These are phyloP conservation scores for Malaclemys terrapin DNA, from an alignment of 2,113 vertebrate genomes.

Conservation along the genomic window DNA sequence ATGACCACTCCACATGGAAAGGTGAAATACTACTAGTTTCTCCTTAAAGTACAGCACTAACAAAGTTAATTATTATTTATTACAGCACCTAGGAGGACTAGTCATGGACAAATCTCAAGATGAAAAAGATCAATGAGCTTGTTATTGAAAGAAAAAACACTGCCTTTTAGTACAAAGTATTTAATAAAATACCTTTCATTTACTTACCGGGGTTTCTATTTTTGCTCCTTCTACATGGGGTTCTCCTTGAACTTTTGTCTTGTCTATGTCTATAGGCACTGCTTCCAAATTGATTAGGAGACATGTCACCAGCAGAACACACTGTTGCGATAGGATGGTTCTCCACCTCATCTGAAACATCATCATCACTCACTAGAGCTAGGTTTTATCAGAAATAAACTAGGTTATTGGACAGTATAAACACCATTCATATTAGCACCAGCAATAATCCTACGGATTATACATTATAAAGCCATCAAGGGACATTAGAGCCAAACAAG, in stretches of 20 bases:
- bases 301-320: constrained; percentile 80
- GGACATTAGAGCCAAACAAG: neutral
- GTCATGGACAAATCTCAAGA: neutral
- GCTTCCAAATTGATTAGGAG: constrained; percentile 81
- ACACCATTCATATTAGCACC: fast-evolving
- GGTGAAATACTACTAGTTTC: neutral
- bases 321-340: constrained; percentile 62
- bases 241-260: constrained; percentile 88
- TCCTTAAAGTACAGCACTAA: neutral
- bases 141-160: neutral
- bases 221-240: constrained; percentile 82
- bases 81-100: neutral
- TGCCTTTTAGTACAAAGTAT: neutral
- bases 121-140: neutral
- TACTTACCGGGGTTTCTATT: constrained; percentile 89
- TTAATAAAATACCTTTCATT: neutral
- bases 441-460: neutral
- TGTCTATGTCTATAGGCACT: constrained; percentile 94
- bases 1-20: neutral
- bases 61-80: neutral
- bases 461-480: neutral
- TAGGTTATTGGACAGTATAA: neutral
- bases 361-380: constrained; percentile 11
- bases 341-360: constrained; percentile 87
- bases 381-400: neutral